Evolutionary conservation across 1,140 invertebrate genomes (phyloP).

Genomic region (Sinella curviseta): DNA sequence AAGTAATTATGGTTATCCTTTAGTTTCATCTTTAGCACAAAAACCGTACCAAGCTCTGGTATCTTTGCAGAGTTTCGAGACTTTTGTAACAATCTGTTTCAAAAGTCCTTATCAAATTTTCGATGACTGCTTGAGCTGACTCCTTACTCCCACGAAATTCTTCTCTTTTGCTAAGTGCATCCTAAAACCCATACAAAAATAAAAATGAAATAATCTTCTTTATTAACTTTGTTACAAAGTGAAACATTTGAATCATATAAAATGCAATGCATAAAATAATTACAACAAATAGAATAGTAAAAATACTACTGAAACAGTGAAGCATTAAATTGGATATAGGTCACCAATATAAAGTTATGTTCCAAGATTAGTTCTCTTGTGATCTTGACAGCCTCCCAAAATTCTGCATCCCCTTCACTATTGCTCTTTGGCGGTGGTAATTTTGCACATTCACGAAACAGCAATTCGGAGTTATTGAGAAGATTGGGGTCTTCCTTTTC

Average conservation of each 20-base stretch:
- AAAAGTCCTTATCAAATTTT: background rate
- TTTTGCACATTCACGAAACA: background rate
- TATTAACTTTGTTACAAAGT: background rate
- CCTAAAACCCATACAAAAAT: background rate
- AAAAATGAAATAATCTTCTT: background rate
- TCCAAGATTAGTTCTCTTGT: background rate
- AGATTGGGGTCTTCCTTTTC: conserved; percentile 5
- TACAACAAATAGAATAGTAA: too few relatives aligned
- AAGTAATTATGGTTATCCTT: background rate
- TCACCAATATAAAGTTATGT: background rate
- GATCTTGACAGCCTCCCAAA: background rate
- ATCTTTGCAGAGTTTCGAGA: background rate
- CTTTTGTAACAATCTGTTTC: background rate
- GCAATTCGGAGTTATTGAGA: background rate
- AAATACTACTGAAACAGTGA: background rate
- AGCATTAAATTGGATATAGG: background rate
- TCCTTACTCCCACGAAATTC: background rate
- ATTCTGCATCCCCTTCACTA: background rate
- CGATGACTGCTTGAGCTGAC: background rate
- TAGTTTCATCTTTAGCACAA: background rate
- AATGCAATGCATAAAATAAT: background rate
- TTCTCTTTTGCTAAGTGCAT: background rate
- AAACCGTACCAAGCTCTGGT: background rate
- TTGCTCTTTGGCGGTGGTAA: background rate
- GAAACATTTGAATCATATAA: background rate